A percentile compares a stretch with the other conserved stretches of the same genome.
phyloP scores from a whole-genome alignment of 2,797 vertebrate species.

The Astyanax mexicanus region DNA sequence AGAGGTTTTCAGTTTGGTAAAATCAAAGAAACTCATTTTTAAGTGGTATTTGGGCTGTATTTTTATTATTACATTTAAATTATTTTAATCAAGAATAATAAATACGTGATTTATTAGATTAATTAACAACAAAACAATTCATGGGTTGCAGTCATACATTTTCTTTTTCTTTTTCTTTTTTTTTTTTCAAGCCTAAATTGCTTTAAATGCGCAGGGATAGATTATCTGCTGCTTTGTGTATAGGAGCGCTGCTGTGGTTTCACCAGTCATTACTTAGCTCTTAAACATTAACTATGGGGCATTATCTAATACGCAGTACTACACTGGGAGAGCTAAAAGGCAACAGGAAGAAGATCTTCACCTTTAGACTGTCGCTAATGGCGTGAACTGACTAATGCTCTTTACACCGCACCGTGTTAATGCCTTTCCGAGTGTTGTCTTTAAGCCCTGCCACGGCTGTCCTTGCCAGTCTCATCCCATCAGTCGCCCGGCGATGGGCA shows the following conservation, averaged over 20 bases:
- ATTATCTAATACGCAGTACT: conserved; percentile 24
- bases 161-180: no score
- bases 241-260: neutral
- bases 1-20: no score
- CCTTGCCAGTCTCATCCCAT: conserved; percentile 65
- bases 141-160: no score
- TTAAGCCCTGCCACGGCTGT: conserved; percentile 58
- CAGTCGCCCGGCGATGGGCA: conserved; percentile 44
- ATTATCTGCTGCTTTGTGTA: neutral
- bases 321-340: conserved; percentile 42
- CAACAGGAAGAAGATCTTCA: conserved; percentile 40
- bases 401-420: conserved; percentile 58
- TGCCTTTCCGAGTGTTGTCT: conserved; percentile 57
- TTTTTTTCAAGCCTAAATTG: neutral
- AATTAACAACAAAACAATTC: no score
- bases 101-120: no score
- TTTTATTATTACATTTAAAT: no score
- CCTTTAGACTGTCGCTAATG: conserved; percentile 57
- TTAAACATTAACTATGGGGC: conserved; percentile 37
- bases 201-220: neutral
- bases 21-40: no score
- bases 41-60: no score
- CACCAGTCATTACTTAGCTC: neutral
- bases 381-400: conserved; percentile 64
- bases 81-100: no score